A percentile compares a stretch with the other conserved stretches of the same genome.
Evolutionary conservation across 2,888 invertebrate genomes (phyloP).

Genomic region (Trachelus troglodyta): DNA sequence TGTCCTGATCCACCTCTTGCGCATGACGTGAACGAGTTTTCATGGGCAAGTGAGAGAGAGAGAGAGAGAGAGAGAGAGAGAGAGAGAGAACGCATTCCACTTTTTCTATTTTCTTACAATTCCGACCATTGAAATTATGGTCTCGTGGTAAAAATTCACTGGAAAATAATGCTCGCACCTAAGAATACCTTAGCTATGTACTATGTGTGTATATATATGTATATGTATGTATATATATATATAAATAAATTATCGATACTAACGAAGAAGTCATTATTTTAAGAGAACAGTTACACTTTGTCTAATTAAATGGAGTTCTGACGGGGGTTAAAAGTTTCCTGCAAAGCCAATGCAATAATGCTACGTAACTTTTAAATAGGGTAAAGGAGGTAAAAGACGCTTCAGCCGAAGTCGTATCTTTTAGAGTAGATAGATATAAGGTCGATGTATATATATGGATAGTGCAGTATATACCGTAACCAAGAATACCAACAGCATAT

Average conservation of each 20-base stretch:
- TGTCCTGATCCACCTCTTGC: constrained; percentile 3
- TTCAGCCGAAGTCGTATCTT: not conserved
- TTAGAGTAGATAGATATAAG: not conserved
- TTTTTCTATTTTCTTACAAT: not conserved
- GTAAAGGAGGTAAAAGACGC: not conserved
- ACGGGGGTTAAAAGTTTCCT: not conserved
- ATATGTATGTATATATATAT: not conserved
- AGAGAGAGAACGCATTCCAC: not conserved
- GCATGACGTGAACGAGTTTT: constrained; percentile 15
- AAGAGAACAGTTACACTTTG: not conserved
- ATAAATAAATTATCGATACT: not conserved
- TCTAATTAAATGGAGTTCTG: not conserved
- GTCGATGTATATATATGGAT: not conserved
- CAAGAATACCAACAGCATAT: not conserved
- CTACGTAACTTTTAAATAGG: not conserved
- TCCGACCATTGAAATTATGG: not conserved
- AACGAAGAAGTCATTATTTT: not conserved
- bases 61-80: not conserved
- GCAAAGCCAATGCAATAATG: not conserved
- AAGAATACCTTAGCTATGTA: not conserved
- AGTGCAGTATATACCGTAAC: not conserved
- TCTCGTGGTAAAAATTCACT: not conserved
- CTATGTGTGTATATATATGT: not conserved
- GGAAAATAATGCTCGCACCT: not conserved
- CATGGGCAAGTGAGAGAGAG: not conserved